Evolutionary conservation across 2,888 invertebrate species (phyloP).

Genomic region (Mechanitis messenoides): DNA sequence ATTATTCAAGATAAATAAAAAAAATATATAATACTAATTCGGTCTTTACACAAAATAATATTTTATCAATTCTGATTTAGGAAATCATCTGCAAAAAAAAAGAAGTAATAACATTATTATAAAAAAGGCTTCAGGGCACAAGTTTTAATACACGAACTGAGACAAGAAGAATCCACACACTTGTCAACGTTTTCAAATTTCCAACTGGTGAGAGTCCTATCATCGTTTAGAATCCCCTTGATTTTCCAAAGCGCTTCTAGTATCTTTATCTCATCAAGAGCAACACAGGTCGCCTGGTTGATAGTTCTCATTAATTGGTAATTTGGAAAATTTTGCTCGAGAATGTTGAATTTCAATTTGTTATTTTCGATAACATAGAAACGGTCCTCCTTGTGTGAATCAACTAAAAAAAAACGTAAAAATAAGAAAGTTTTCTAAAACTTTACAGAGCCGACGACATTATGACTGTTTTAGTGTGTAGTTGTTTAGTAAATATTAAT

Average conservation of each 20-base stretch:
- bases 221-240: too few species aligned
- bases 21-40: too few species aligned
- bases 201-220: too few species aligned
- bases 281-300: not conserved
- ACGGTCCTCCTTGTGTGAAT: not conserved
- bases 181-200: too few species aligned
- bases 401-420: not conserved
- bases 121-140: not conserved
- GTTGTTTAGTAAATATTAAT: not conserved
- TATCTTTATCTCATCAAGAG: not conserved
- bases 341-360: not conserved
- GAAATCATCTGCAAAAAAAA: not conserved
- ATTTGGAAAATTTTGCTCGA: not conserved
- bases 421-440: too few species aligned
- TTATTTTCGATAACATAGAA: not conserved
- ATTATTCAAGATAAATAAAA: too few species aligned
- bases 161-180: not conserved
- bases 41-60: too few species aligned
- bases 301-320: conserved; percentile 1
- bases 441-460: too few species aligned
- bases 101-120: conserved; percentile 4
- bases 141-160: not conserved
- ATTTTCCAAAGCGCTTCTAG: not conserved
- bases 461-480: too few species aligned
- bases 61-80: not conserved